These are phyloP conservation scores for Trissolcus brochymenae DNA, from an alignment of 2,888 invertebrate species.

Conservation along the genomic window DNA sequence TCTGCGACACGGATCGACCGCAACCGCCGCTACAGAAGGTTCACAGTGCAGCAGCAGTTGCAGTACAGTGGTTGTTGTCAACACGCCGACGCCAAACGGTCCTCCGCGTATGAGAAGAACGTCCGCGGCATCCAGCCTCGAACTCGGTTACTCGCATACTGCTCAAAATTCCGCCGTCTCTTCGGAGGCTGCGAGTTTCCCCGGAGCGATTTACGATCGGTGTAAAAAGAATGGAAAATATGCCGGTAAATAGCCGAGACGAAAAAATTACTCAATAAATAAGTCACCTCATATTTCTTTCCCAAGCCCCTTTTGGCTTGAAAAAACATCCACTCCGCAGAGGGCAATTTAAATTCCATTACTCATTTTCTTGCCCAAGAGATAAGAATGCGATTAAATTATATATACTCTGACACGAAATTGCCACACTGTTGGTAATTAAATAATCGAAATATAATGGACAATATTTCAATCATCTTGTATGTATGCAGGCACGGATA, in stretches of 20 bases:
- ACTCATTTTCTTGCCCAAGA: not conserved
- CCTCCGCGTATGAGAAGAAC: conserved; percentile 79
- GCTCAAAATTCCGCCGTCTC: conserved; percentile 88
- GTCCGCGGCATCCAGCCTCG: conserved; percentile 88
- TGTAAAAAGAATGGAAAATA: conserved; percentile 71
- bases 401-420: not conserved
- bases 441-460: not conserved
- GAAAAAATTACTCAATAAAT: not conserved
- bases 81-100: conserved; percentile 76
- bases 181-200: conserved; percentile 81
- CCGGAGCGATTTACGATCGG: conserved; percentile 73
- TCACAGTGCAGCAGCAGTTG: conserved; percentile 92
- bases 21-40: conserved; percentile 75
- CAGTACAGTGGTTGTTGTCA: conserved; percentile 88
- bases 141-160: conserved; percentile 90
- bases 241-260: conserved; percentile 61
- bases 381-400: not conserved
- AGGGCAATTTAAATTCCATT: conserved; percentile 6
- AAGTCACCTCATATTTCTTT: not conserved
- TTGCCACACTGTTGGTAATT: not conserved
- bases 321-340: conserved; percentile 5
- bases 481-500: conserved; percentile 67
- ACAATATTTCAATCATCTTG: not conserved
- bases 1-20: conserved; percentile 56
- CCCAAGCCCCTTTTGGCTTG: not conserved